Conservation (phyloP, 2,888 invertebrate genomes). For the Vandiemenella viatica region DNA sequence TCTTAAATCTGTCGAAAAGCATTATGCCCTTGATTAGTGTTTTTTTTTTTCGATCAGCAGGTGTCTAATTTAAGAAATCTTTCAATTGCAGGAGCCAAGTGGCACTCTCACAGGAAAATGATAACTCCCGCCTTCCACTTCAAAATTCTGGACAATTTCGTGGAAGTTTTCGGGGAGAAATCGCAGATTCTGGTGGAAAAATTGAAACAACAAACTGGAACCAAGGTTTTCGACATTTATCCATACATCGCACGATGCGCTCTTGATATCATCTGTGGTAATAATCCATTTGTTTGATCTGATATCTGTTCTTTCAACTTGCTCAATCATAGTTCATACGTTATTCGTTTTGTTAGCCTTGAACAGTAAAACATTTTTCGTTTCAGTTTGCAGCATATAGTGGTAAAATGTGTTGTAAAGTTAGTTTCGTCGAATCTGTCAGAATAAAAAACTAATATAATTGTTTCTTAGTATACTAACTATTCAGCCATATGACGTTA, state of each 20-base stretch:
- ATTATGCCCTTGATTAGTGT: too few relatives aligned
- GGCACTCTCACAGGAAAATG: conserved; percentile 41
- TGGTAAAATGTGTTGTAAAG: neutral
- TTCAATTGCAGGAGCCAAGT: conserved; percentile 38
- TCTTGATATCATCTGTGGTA: conserved; percentile 53
- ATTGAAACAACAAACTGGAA: conserved; percentile 27
- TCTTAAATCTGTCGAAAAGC: too few relatives aligned
- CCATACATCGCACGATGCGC: conserved; percentile 43
- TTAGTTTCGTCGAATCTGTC: neutral
- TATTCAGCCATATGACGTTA: too few relatives aligned
- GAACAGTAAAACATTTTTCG: too few relatives aligned
- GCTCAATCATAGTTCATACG: too few relatives aligned
- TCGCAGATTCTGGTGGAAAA: conserved; percentile 33
- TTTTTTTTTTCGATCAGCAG: too few relatives aligned
- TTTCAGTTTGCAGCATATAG: too few relatives aligned
- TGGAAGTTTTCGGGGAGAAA: conserved; percentile 44
- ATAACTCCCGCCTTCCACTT: conserved; percentile 48
- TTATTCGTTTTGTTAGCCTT: too few relatives aligned
- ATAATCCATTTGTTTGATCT: too few relatives aligned
- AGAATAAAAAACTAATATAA: neutral
- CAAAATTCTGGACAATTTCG: conserved; percentile 41
- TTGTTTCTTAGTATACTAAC: too few relatives aligned
- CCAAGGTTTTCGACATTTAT: conserved; percentile 35
- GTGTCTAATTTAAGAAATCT: too few relatives aligned
- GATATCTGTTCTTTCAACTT: too few relatives aligned